These are phyloP conservation scores for Trachelipus rathkii DNA, from an alignment of 1,140 invertebrate species.

Conservation along the genomic window DNA sequence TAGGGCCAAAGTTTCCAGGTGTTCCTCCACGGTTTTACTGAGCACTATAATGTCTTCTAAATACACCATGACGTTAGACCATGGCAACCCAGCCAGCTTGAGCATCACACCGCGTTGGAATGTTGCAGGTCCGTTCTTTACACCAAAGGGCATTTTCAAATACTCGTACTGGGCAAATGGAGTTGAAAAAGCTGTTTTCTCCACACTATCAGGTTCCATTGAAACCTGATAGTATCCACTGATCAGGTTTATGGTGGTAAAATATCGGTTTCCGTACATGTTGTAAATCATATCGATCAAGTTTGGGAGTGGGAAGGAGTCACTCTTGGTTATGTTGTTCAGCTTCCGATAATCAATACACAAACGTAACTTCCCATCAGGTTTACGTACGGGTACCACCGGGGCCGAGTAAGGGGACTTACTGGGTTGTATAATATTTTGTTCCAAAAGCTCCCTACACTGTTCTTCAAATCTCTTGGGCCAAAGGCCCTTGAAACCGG, in stretches of 20 bases:
- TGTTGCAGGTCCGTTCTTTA: background rate
- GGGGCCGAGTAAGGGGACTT: background rate
- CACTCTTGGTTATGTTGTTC: background rate
- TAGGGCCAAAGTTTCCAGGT: background rate
- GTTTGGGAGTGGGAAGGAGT: background rate
- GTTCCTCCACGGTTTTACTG: background rate
- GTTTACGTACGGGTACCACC: slow-evolving; percentile 1
- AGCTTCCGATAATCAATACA: slow-evolving; percentile 9
- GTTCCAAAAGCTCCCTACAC: background rate
- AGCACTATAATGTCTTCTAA: background rate
- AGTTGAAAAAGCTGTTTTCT: background rate
- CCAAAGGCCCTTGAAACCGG: background rate
- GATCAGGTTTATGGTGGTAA: background rate
- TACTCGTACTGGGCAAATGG: background rate
- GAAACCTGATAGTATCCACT: background rate
- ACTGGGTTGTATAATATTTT: background rate
- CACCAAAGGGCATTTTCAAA: background rate
- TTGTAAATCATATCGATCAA: background rate
- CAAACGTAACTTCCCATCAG: background rate
- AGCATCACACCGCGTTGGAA: background rate
- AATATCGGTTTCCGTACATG: background rate
- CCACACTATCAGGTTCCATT: background rate
- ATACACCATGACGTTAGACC: background rate
- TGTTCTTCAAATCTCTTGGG: background rate
- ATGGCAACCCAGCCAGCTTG: background rate